Conservation (phyloP, 37 sponge, comb jelly and placozoan species). For the Crambe crambe region DNA sequence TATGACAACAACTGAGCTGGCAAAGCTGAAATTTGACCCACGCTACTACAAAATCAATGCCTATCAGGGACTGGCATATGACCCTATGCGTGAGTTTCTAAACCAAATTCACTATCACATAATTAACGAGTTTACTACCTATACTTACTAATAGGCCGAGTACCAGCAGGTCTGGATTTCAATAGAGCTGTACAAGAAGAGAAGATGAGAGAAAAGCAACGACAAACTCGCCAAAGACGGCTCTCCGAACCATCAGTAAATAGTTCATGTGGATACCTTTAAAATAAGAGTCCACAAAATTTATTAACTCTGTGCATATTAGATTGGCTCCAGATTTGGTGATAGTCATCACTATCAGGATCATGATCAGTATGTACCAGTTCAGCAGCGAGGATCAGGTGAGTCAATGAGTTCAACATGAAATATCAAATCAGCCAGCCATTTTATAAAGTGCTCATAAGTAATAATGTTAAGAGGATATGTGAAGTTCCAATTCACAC, state of each 20-base stretch:
- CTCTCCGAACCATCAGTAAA: constrained; percentile 51
- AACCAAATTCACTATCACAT: too few species aligned
- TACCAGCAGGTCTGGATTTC: constrained; percentile 66
- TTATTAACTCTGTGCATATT: neutral
- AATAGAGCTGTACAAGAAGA: constrained; percentile 38
- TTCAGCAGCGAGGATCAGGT: neutral
- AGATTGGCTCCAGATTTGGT: neutral
- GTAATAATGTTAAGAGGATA: too few species aligned
- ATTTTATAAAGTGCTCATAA: too few species aligned
- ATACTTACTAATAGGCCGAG: too few species aligned
- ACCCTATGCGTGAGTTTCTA: constrained; percentile 59
- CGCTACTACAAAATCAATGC: constrained; percentile 61
- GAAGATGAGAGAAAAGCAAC: constrained; percentile 36
- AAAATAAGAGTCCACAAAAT: neutral
- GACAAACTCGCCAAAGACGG: constrained; percentile 29
- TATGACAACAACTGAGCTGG: constrained; percentile 33
- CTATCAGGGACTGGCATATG: constrained; percentile 48
- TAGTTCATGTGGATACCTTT: neutral
- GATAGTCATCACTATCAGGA: neutral
- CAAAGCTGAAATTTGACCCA: constrained; percentile 62
- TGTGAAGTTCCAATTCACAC: too few species aligned
- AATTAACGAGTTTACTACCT: too few species aligned
- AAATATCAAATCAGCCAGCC: too few species aligned
- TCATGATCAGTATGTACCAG: neutral
- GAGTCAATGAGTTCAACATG: neutral